phyloP scores from a whole-genome alignment of 2,888 invertebrate species.

The Tipula unca region DNA sequence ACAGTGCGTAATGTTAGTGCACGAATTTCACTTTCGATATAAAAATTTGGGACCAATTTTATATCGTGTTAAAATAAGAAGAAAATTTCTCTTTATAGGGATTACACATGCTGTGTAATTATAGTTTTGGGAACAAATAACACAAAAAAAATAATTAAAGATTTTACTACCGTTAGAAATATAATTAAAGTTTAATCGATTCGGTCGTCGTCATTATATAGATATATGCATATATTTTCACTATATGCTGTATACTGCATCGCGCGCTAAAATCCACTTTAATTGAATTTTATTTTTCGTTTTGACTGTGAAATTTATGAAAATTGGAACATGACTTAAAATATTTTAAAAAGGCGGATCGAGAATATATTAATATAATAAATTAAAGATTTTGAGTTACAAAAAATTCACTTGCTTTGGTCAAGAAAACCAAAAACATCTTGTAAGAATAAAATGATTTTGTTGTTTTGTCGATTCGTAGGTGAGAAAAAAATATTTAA shows the following conservation, averaged over 20 bases:
- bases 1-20: neutral
- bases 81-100: neutral
- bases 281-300: neutral
- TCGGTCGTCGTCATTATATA: neutral
- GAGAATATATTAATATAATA: neutral
- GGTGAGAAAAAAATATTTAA: neutral
- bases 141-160: neutral
- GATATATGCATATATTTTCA: neutral
- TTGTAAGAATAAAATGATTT: neutral
- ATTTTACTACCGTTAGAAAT: neutral
- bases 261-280: neutral
- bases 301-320: neutral
- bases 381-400: neutral
- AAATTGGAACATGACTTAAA: constrained; percentile 2
- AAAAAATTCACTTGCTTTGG: neutral
- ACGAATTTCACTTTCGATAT: neutral
- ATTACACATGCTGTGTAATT: neutral
- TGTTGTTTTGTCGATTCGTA: neutral
- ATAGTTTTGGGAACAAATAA: neutral
- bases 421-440: neutral
- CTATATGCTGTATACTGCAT: neutral
- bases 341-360: neutral
- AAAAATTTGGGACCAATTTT: neutral
- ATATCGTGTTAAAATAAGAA: neutral
- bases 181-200: neutral